Evolutionary conservation across 2,113 vertebrate genomes (phyloP), one percentile per base, ranked within the genome.

Genomic region (Callopanchax toddi): DNA sequence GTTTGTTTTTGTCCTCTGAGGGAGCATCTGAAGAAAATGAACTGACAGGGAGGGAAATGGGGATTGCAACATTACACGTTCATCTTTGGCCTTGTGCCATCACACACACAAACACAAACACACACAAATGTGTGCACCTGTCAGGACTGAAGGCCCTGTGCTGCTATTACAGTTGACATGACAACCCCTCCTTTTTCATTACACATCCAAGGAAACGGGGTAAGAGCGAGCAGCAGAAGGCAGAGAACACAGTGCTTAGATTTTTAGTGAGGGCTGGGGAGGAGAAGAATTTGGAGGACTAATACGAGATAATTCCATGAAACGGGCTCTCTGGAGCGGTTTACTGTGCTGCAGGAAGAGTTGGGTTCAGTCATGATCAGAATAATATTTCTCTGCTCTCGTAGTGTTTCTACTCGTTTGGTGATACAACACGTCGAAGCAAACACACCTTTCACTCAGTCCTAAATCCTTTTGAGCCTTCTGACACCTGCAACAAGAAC

Each of bases 101-200:
- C 26, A n/a, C 12, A 13, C 46, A 0, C 22, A n/a, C 49, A 36
- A 25, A 44, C 36, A 42, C 37, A 50, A 16, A 40, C 48, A 46
- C 71, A 29, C 59, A 45, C 26, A 40, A 1, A 37, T 3, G 11
- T 13, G 11, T 13, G 12, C 68, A 63, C 43, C 45, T 44, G 10
- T 57, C 52, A 58, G 55, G 42, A 67, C 54, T 42, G 77, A 84
- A 86, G 82, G 81, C 81, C 72, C 69, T 69, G 71, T 40, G 26
- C 67, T 58, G 68, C 67, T 79, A 58, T 74, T 74, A 71, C 55
- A 59, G 79, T 75, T 75, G 80, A 81, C 76, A 79, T 71, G 81
- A 70, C 73, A 83, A 59, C 57, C 60, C 60, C 76, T 70, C 52
- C 48, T 70, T 79, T 83, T 86, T 74, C 62, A 85, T 78, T 65